phyloP scores from a whole-genome alignment of 37 sponge, comb jelly and placozoan genomes.

The Eunapius fragilis region DNA sequence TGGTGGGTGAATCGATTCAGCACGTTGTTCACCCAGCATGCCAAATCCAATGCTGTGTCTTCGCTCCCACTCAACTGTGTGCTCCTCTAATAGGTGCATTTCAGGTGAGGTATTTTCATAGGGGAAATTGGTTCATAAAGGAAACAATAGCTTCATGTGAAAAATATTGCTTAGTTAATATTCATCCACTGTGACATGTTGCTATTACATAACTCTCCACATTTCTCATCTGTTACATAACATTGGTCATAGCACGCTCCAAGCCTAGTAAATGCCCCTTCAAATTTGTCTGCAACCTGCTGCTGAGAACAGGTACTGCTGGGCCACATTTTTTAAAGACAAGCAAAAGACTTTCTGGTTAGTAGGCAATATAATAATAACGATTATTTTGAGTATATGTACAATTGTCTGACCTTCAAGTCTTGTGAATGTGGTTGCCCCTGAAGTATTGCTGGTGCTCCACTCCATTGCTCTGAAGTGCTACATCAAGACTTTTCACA shows the following conservation, averaged over 20 bases:
- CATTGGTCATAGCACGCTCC: not conserved
- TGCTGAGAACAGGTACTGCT: not conserved
- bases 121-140: not conserved
- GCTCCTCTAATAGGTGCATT: slow-evolving; percentile 49
- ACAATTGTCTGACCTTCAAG: not conserved
- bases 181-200: not conserved
- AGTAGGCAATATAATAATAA: too few species aligned
- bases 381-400: too few species aligned
- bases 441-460: not conserved
- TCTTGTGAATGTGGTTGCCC: not conserved
- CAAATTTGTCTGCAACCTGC: not conserved
- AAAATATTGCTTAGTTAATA: not conserved
- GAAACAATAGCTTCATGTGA: not conserved
- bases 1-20: slow-evolving; percentile 35
- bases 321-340: not conserved
- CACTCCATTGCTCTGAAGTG: not conserved
- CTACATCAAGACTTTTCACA: too few species aligned
- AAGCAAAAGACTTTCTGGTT: too few species aligned
- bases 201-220: not conserved
- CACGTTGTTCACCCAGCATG: slow-evolving; percentile 58
- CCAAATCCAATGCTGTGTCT: slow-evolving; percentile 26
- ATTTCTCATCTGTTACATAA: not conserved
- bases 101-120: not conserved
- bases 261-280: not conserved
- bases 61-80: slow-evolving; percentile 14